A percentile compares a stretch with the other conserved stretches of the same genome.
Evolutionary conservation across 2,888 invertebrate species (phyloP).

Genomic region (Platycheirus rosarum): DNA sequence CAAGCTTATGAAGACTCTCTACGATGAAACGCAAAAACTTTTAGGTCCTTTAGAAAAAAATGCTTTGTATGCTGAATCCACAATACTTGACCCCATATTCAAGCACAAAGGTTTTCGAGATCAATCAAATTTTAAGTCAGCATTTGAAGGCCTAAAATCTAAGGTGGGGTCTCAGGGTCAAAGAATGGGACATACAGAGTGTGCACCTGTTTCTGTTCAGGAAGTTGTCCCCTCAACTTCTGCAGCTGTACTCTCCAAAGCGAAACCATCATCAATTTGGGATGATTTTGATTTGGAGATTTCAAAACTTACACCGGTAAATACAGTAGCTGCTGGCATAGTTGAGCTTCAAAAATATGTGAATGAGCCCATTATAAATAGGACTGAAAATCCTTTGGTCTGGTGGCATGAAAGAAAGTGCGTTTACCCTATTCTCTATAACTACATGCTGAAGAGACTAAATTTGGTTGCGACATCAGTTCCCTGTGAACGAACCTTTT

Average conservation of each 20-base stretch:
- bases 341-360: slow-evolving; percentile 17
- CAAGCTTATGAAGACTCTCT: neutral
- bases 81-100: slow-evolving; percentile 44
- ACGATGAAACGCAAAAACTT: slow-evolving; percentile 6
- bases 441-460: neutral
- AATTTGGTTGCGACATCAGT: slow-evolving; percentile 20
- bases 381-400: slow-evolving; percentile 1
- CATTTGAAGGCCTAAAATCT: slow-evolving; percentile 4
- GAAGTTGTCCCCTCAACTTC: neutral
- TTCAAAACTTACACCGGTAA: neutral
- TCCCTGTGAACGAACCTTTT: slow-evolving; percentile 16
- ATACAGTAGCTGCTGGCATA: slow-evolving; percentile 7
- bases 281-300: slow-evolving; percentile 28
- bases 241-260: neutral
- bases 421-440: slow-evolving; percentile 14
- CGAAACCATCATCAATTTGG: slow-evolving; percentile 1
- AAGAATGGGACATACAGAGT: neutral
- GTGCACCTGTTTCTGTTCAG: neutral
- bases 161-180: slow-evolving; percentile 2
- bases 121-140: neutral
- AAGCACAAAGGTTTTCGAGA: slow-evolving; percentile 31
- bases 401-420: slow-evolving; percentile 30
- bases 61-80: slow-evolving; percentile 14
- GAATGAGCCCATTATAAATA: slow-evolving; percentile 5
- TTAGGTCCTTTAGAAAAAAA: slow-evolving; percentile 28